These are phyloP conservation scores for Monoplex corrugatus DNA, from an alignment of 2,888 invertebrate species.

Conservation along the genomic window DNA sequence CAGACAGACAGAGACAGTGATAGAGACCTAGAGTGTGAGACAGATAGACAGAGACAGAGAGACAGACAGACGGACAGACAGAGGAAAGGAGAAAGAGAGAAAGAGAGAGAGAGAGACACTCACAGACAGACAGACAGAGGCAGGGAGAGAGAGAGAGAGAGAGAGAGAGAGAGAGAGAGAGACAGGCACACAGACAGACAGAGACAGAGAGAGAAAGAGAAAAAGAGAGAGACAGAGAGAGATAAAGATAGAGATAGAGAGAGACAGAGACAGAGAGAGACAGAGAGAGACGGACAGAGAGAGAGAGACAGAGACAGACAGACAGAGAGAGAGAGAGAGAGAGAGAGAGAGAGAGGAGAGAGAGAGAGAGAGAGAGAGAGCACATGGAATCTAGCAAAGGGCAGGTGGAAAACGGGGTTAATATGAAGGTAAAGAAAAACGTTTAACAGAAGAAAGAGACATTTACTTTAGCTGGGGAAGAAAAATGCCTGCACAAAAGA, in stretches of 20 bases:
- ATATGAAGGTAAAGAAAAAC: no score
- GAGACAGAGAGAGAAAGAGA: not conserved
- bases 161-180: no score
- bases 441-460: no score
- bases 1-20: not conserved
- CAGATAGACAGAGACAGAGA: no score
- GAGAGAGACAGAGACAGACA: not conserved
- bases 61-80: not conserved
- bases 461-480: not conserved
- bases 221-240: not conserved
- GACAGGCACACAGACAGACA: not conserved
- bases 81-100: not conserved
- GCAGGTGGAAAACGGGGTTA: no score
- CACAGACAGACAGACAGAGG: not conserved
- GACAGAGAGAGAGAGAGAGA: not conserved
- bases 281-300: not conserved
- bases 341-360: not conserved
- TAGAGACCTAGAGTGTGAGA: not conserved
- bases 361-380: not conserved
- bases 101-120: no score
- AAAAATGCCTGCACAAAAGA: no score
- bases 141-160: no score
- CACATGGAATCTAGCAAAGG: no score
- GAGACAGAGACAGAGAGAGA: not conserved
- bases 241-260: not conserved